These are phyloP conservation scores for Philereme vetulata DNA, from an alignment of 2,888 invertebrate genomes.

Conservation along the genomic window DNA sequence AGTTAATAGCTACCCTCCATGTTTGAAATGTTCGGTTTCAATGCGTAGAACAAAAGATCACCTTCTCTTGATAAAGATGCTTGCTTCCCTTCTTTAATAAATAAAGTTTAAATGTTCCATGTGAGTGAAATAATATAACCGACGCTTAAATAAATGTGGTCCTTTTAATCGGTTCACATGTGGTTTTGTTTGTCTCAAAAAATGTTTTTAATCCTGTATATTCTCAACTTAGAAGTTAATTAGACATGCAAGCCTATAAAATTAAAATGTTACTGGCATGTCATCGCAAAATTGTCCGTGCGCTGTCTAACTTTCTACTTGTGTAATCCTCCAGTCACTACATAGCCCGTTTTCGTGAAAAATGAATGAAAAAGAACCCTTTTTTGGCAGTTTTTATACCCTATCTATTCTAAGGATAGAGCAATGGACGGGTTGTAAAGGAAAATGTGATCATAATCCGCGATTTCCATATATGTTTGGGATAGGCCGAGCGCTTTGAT, in stretches of 20 bases:
- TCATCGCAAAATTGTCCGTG: constrained; percentile 49
- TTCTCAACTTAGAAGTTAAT: no score
- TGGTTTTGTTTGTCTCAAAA: no score
- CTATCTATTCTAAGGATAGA: constrained; percentile 59
- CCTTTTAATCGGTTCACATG: background rate
- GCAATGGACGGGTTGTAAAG: constrained; percentile 65
- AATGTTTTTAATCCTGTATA: no score
- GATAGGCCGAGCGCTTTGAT: constrained; percentile 49
- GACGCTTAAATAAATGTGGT: background rate
- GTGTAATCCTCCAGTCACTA: constrained; percentile 56
- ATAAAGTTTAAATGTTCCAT: constrained; percentile 31
- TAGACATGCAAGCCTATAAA: background rate
- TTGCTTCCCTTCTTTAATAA: constrained; percentile 19
- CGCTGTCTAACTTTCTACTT: constrained; percentile 41
- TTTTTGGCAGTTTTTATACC: constrained; percentile 51
- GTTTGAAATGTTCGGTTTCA: constrained; percentile 28
- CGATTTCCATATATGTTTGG: constrained; percentile 68
- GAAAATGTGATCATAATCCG: constrained; percentile 74
- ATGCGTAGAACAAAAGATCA: constrained; percentile 32
- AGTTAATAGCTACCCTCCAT: constrained; percentile 42
- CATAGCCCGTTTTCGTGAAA: constrained; percentile 59
- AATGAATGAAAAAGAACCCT: constrained; percentile 58
- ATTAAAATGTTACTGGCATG: constrained; percentile 60
- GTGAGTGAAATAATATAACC: constrained; percentile 8
- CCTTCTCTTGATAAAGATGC: constrained; percentile 21